phyloP scores from a whole-genome alignment of 2,888 invertebrate genomes.

The Epsilonema sp. region DNA sequence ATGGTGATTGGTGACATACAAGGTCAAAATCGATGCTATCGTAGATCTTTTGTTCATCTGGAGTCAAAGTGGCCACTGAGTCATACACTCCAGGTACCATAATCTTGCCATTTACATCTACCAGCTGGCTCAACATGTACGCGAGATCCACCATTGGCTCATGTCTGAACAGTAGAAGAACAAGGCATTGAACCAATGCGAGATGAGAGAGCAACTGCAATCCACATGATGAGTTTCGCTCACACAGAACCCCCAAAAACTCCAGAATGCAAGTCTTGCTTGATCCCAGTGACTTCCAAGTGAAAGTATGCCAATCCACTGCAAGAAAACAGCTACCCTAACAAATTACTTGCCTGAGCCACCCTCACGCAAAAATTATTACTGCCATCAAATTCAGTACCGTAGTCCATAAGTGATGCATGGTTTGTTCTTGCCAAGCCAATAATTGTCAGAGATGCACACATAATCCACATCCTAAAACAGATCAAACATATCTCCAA shows the following conservation, averaged over 20 bases:
- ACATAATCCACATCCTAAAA: slow-evolving; percentile 60
- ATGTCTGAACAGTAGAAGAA: slow-evolving; percentile 30
- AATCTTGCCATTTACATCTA: slow-evolving; percentile 68
- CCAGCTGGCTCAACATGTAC: slow-evolving; percentile 57
- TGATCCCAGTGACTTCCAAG: slow-evolving; percentile 52
- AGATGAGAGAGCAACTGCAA: too few relatives aligned
- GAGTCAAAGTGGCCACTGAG: slow-evolving; percentile 46
- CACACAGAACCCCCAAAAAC: slow-evolving; percentile 81
- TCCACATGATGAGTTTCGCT: too few relatives aligned
- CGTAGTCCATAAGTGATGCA: slow-evolving; percentile 83
- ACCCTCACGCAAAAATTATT: slow-evolving; percentile 3
- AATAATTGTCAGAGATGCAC: slow-evolving; percentile 96
- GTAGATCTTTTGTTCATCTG: slow-evolving; percentile 42
- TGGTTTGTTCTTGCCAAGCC: slow-evolving; percentile 88
- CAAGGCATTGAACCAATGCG: too few relatives aligned
- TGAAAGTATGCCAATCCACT: slow-evolving; percentile 57
- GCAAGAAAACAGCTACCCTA: slow-evolving; percentile 13
- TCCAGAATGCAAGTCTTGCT: slow-evolving; percentile 84
- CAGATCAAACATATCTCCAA: too few relatives aligned
- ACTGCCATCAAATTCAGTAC: slow-evolving; percentile 8
- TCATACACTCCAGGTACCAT: slow-evolving; percentile 58
- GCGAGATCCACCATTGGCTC: slow-evolving; percentile 81
- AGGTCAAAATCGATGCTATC: slow-evolving; percentile 65
- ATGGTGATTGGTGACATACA: too few relatives aligned
- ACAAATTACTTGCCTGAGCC: too few relatives aligned